Base-by-base conservation (phyloP, 2,113 vertebrate genomes). In the Anser cygnoides region DNA sequence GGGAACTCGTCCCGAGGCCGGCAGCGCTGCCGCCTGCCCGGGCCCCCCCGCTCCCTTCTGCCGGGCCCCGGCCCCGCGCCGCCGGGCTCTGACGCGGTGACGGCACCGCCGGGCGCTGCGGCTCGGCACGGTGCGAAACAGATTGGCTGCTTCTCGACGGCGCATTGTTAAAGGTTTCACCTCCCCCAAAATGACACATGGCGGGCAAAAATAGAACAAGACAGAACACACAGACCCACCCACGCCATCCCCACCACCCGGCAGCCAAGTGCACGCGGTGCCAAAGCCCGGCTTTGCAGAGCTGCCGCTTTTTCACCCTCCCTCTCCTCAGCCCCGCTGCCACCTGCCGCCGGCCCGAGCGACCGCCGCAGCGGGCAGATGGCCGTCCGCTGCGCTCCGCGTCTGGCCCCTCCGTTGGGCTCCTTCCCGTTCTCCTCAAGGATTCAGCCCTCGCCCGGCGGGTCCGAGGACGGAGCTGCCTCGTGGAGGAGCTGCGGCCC, bases 101-200 rank as follows among this genome's bases (percentile, higher is more conserved):
- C 54, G 4, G 65, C 0, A 5, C 39, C 61, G 75, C 82, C 29
- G 19, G 6, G 44, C 17, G 0, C 35, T 3, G 19, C 46, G 2
- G 66, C 80, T 96, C 54, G 52, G 25, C 11, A 76, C 92, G 91
- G 50, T 17, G 41, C 43, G 57, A 49, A 90, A 73, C 90, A 88
- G 92, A 75, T 90, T 39, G 79, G 72, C 92, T 81, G 77, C 86
- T 95, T 95, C 83, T 97, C 2, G 3, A 31, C 3, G 4, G 77
- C 59, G 95, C 96, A 87, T 95, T 89, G 94, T 96, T 97, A 92
- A 95, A 96, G 93, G 86, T 95, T 97, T 97, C 95, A 95, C 95
- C 94, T 97, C 95, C 96, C 93, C 91, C 92, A 96, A 95, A 93
- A 88, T 97, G 96, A 97, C 94, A 97, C 95, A 96, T 95, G 81